phyloP scores from a whole-genome alignment of 2,113 vertebrate genomes.

The Excalfactoria chinensis region DNA sequence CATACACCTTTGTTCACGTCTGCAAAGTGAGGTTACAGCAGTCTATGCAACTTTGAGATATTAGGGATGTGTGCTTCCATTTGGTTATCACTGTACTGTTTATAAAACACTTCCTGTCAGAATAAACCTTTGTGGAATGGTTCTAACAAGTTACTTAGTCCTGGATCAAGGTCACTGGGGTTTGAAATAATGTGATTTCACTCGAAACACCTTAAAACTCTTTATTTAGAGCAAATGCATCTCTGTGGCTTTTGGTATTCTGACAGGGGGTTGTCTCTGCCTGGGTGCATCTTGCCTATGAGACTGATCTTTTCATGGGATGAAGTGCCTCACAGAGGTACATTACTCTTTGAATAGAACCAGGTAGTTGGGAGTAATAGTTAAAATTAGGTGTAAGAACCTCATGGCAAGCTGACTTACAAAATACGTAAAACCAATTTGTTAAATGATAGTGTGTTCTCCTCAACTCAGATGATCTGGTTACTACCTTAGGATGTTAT shows the following conservation, averaged over 20 bases:
- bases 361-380: not conserved
- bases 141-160: not conserved
- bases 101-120: not conserved
- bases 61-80: accelerated
- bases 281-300: not conserved
- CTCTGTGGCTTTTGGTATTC: not conserved
- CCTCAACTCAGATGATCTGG: not conserved
- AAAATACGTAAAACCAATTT: not conserved
- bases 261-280: not conserved
- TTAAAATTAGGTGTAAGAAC: not conserved
- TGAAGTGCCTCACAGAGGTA: not conserved
- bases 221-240: not conserved
- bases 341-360: not conserved
- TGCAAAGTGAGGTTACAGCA: not conserved
- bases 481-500: not conserved
- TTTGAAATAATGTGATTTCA: not conserved
- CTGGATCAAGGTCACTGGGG: not conserved
- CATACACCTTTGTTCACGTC: not conserved
- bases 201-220: not conserved
- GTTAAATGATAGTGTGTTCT: accelerated
- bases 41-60: not conserved
- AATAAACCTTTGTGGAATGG: not conserved
- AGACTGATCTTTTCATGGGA: not conserved
- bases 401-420: not conserved
- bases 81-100: not conserved